Evolutionary conservation across 2,888 invertebrate species (phyloP).

Genomic region (Steinernema hermaphroditum): DNA sequence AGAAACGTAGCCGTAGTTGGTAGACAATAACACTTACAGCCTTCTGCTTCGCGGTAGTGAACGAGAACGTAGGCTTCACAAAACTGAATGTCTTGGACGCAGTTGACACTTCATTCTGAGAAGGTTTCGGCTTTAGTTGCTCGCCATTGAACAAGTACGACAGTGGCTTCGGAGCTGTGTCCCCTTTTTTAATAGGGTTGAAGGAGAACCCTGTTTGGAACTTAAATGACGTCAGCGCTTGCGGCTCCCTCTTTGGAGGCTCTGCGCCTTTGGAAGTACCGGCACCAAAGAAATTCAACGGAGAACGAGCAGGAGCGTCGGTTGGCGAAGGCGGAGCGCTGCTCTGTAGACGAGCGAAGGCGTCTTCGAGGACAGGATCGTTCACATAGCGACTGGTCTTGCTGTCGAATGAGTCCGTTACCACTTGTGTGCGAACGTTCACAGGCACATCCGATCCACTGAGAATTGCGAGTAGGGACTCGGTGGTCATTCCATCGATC

Average conservation of each 20-base stretch:
- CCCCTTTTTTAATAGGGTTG: too few species aligned
- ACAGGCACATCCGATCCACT: background rate
- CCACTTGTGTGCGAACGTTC: background rate
- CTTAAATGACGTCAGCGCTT: too few species aligned
- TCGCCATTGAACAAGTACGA: too few species aligned
- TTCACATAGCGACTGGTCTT: conserved; percentile 2
- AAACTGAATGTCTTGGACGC: background rate
- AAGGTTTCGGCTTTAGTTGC: background rate
- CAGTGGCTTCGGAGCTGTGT: too few species aligned
- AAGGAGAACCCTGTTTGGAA: too few species aligned
- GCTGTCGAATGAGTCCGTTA: background rate
- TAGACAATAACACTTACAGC: background rate
- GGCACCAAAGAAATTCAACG: too few species aligned
- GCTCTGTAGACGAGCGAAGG: background rate
- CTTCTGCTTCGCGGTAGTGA: background rate
- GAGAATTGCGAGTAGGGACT: background rate
- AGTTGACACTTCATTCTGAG: background rate
- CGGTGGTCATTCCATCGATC: background rate
- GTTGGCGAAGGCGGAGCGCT: too few species aligned
- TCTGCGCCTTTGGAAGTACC: too few species aligned
- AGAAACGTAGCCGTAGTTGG: too few species aligned
- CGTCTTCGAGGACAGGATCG: background rate
- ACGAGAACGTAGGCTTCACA: background rate
- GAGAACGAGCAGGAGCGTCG: too few species aligned
- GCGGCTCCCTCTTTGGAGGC: too few species aligned